phyloP scores from a whole-genome alignment of 2,888 invertebrate genomes.

The Sylvicola fuscatus region DNA sequence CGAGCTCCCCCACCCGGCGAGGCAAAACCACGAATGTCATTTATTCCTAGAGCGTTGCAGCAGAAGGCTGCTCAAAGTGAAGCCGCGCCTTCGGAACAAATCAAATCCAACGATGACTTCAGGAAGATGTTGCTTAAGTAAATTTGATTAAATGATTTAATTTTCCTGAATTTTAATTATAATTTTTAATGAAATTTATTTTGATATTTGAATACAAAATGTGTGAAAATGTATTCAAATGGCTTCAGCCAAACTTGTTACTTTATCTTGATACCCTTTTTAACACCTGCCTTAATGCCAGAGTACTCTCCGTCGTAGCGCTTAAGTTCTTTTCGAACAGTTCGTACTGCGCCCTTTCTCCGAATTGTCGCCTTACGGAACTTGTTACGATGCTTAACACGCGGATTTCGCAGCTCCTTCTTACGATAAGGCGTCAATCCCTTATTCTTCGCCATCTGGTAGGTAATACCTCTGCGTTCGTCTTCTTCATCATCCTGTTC shows the following conservation, averaged over 20 bases:
- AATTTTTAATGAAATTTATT: too few species aligned
- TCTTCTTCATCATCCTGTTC: conserved; percentile 15
- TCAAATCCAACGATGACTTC: conserved; percentile 20
- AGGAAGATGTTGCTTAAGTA: conserved; percentile 13
- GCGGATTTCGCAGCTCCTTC: conserved; percentile 82
- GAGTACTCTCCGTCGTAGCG: conserved; percentile 84
- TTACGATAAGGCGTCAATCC: conserved; percentile 79
- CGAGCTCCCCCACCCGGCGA: conserved; percentile 5
- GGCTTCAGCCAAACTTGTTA: too few species aligned
- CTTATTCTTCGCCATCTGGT: conserved; percentile 90
- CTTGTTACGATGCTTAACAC: conserved; percentile 86
- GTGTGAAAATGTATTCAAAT: too few species aligned
- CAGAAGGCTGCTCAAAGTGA: conserved; percentile 3
- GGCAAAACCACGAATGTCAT: conserved; percentile 9
- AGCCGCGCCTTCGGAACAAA: too few species aligned
- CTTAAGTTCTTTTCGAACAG: conserved; percentile 55
- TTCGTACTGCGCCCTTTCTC: conserved; percentile 81
- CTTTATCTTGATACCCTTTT: conserved; percentile 77
- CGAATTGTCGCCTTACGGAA: conserved; percentile 81
- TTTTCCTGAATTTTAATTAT: background rate
- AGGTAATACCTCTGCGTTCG: conserved; percentile 65
- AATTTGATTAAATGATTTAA: background rate
- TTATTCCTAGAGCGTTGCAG: conserved; percentile 10
- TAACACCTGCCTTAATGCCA: conserved; percentile 78
- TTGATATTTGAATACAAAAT: too few species aligned